These are phyloP conservation scores for Platorchestia sp. DNA, from an alignment of 1,140 invertebrate genomes.

Conservation along the genomic window DNA sequence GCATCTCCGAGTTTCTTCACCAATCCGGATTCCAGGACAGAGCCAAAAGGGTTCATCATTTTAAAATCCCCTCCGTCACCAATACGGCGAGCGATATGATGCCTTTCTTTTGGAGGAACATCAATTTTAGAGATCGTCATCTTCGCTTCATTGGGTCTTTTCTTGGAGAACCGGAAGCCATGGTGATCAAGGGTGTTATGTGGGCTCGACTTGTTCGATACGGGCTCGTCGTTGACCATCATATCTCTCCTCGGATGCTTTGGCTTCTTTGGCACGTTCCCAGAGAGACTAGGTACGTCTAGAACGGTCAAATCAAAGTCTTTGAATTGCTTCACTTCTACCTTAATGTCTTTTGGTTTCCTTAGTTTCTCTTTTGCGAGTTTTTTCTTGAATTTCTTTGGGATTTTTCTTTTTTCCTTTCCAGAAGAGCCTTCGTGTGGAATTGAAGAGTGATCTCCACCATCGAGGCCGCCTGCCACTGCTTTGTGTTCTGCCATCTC, in stretches of 20 bases:
- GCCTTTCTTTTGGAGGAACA: background rate
- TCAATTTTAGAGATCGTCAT: background rate
- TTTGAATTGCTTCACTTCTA: constrained; percentile 20
- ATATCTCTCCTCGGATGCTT: background rate
- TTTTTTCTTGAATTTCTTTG: background rate
- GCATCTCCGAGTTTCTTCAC: constrained; percentile 29
- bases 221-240: background rate
- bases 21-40: background rate
- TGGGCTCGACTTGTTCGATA: background rate
- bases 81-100: constrained; percentile 29
- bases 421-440: background rate
- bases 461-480: background rate
- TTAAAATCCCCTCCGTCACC: background rate
- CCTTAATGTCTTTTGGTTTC: background rate
- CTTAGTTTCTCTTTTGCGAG: background rate
- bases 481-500: background rate
- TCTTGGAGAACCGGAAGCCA: background rate
- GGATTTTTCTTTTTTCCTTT: background rate
- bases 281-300: background rate
- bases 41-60: constrained; percentile 26
- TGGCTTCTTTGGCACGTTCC: background rate
- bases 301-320: constrained; percentile 32
- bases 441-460: background rate
- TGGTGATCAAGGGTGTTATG: background rate
- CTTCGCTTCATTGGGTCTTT: constrained; percentile 30